Evolutionary conservation across 2,113 vertebrate species (phyloP).

Genomic region (Tachysurus fulvidraco): DNA sequence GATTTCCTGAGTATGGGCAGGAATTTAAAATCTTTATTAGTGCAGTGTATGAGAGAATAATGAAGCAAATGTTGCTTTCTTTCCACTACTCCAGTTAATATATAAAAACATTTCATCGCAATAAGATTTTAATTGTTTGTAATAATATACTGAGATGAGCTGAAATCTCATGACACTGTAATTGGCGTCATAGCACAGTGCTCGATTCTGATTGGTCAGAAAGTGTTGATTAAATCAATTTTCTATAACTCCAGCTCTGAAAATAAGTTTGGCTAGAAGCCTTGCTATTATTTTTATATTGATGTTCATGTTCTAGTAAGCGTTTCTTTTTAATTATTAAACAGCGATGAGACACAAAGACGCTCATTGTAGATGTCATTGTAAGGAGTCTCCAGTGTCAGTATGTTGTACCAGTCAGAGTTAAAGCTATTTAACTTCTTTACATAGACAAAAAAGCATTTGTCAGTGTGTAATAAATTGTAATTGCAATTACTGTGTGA

Average conservation of each 20-base stretch:
- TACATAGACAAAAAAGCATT: neutral
- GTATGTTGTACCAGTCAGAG: neutral
- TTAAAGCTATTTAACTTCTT: neutral
- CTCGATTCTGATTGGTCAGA: neutral
- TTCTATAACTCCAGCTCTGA: neutral
- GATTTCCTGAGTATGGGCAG: constrained; percentile 36
- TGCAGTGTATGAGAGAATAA: constrained; percentile 23
- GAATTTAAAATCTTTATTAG: constrained; percentile 51
- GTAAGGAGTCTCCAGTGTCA: neutral
- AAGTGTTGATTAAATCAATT: neutral
- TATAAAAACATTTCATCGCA: constrained; percentile 5
- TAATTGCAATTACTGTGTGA: neutral
- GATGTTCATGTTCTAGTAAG: neutral
- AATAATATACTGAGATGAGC: neutral
- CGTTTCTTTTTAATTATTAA: neutral
- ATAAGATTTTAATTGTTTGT: neutral
- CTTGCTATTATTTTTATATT: neutral
- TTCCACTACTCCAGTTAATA: neutral
- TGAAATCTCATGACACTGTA: neutral
- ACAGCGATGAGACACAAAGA: neutral
- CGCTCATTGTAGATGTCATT: neutral
- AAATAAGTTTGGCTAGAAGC: neutral
- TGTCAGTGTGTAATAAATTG: neutral
- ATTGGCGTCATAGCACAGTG: no score
- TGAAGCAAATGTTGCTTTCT: constrained; percentile 2